phyloP scores from a whole-genome alignment of 2,797 vertebrate genomes.

The Gymnocypris eckloni region DNA sequence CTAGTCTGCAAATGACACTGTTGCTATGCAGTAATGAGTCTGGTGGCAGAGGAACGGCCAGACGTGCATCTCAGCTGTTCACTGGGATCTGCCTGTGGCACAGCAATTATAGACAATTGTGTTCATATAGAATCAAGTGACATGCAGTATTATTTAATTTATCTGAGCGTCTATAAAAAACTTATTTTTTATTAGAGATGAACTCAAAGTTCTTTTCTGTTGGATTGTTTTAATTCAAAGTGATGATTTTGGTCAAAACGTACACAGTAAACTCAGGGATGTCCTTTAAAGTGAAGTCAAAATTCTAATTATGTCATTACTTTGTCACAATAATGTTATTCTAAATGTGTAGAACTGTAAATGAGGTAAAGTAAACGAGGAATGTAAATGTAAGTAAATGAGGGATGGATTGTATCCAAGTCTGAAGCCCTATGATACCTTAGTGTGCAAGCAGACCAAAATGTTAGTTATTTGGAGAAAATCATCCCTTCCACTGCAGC shows the following conservation, averaged over 20 bases:
- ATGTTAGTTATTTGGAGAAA: neutral
- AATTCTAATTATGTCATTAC: neutral
- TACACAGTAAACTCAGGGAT: too few species aligned
- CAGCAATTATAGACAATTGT: conserved; percentile 20
- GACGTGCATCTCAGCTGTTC: conserved; percentile 45
- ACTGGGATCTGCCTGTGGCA: conserved; percentile 20
- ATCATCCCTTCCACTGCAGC: neutral
- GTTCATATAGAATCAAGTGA: neutral
- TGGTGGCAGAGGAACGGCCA: conserved; percentile 12
- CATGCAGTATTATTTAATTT: neutral
- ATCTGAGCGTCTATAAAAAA: neutral
- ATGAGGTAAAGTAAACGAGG: too few species aligned
- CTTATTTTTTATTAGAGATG: neutral
- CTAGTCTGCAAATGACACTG: conserved; percentile 22
- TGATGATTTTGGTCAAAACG: neutral
- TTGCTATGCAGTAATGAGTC: conserved; percentile 41
- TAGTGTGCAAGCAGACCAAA: neutral
- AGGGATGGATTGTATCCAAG: neutral
- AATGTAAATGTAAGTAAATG: neutral
- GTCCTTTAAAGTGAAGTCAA: neutral
- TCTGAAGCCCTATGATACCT: neutral
- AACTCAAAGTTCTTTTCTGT: neutral
- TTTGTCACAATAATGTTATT: neutral
- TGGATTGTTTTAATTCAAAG: neutral
- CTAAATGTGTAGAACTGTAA: neutral